phyloP scores from a whole-genome alignment of 2,888 invertebrate genomes.

The Sphaeridia pumilis region DNA sequence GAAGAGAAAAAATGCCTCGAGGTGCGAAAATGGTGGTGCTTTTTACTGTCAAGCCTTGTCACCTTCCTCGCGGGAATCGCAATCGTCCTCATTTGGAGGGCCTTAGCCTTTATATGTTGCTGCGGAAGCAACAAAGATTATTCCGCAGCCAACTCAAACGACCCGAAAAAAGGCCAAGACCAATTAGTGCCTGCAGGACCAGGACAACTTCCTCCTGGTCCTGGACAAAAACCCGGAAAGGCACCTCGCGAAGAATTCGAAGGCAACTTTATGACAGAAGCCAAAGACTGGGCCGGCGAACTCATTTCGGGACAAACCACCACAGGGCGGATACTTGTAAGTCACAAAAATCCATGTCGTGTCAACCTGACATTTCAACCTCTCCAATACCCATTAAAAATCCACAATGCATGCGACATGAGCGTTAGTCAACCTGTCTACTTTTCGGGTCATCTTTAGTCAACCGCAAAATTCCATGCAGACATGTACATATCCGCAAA shows the following conservation, averaged over 20 bases:
- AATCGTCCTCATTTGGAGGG: conserved; percentile 88
- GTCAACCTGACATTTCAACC: too few relatives aligned
- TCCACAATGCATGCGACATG: too few relatives aligned
- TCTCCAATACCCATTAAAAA: too few relatives aligned
- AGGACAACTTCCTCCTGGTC: not conserved
- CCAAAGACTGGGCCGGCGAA: conserved; percentile 99
- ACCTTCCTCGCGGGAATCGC: conserved; percentile 87
- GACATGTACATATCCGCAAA: too few relatives aligned
- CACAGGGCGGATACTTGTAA: conserved; percentile 95
- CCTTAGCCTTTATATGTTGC: conserved; percentile 86
- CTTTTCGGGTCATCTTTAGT: too few relatives aligned
- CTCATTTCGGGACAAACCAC: conserved; percentile 99
- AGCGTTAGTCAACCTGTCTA: too few relatives aligned
- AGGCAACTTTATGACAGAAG: conserved; percentile 99
- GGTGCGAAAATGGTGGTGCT: conserved; percentile 95
- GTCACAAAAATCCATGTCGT: too few relatives aligned
- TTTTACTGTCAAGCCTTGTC: conserved; percentile 90
- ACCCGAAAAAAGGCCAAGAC: conserved; percentile 60
- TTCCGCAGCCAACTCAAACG: conserved; percentile 59
- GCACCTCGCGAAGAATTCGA: conserved; percentile 83
- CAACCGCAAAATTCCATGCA: too few relatives aligned
- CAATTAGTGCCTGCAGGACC: conserved; percentile 61
- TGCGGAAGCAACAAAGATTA: conserved; percentile 64
- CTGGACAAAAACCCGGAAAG: conserved; percentile 30
- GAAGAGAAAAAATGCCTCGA: conserved; percentile 67